Evolutionary conservation across 2,113 vertebrate genomes (phyloP).

Genomic region (Narcine bancroftii): DNA sequence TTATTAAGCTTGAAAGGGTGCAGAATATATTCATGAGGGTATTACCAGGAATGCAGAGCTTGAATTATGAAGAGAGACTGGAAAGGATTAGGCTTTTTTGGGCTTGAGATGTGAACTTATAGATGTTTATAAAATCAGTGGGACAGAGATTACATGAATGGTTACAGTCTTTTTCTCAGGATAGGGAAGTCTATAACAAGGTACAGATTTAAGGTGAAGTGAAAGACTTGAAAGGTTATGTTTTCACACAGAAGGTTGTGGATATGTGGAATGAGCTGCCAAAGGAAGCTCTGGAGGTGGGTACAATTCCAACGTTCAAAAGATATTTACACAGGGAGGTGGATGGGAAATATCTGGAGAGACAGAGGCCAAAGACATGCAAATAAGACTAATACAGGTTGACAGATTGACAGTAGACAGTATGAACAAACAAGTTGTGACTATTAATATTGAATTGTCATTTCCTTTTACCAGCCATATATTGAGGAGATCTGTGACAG

Average conservation of each 20-base stretch:
- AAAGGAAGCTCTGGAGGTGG: too few species aligned
- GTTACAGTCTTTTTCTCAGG: too few species aligned
- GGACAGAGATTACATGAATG: background rate
- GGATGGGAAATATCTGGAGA: too few species aligned
- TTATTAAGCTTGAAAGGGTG: background rate
- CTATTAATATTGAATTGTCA: conserved; percentile 23
- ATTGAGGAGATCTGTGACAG: conserved; percentile 97
- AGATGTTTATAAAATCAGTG: background rate
- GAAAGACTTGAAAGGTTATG: too few species aligned
- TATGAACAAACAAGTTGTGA: background rate
- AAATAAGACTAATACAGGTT: too few species aligned
- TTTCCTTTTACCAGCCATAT: conserved; percentile 62
- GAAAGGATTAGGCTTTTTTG: too few species aligned
- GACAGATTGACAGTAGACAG: too few species aligned
- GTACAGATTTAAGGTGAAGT: background rate
- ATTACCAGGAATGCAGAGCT: background rate
- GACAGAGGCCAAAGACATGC: too few species aligned
- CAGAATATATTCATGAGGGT: background rate
- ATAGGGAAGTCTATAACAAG: background rate
- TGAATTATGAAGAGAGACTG: background rate
- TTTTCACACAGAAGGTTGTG: too few species aligned
- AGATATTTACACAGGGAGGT: too few species aligned
- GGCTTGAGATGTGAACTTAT: background rate
- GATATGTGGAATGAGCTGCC: too few species aligned
- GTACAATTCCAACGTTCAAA: too few species aligned